A percentile compares a stretch with the other conserved stretches of the same genome.
Evolutionary conservation across 2,113 vertebrate genomes (phyloP).

Genomic region (Dissostichus mawsoni): DNA sequence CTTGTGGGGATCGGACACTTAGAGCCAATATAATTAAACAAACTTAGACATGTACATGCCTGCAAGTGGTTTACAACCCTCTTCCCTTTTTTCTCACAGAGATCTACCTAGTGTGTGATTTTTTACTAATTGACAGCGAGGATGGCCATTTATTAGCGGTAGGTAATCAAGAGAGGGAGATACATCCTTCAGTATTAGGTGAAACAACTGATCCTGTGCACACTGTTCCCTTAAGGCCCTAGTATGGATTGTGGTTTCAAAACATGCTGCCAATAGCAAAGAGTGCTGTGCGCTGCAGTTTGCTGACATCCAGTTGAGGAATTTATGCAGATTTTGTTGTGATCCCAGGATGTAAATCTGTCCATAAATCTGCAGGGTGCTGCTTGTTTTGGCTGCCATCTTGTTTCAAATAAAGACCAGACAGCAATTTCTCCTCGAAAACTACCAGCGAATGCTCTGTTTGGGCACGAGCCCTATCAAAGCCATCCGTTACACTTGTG

Average conservation of each 20-base stretch:
- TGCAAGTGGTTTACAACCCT: constrained; percentile 23
- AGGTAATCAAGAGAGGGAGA: neutral
- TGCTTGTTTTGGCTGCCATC: constrained; percentile 41
- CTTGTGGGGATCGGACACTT: constrained; percentile 1
- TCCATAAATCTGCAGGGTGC: constrained; percentile 64
- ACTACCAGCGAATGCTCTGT: constrained; percentile 22
- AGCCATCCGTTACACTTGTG: constrained; percentile 40
- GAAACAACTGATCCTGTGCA: constrained; percentile 15
- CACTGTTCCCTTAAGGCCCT: constrained; percentile 7
- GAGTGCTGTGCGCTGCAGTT: constrained; percentile 53
- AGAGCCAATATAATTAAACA: constrained; percentile 3
- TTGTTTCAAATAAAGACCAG: constrained; percentile 63
- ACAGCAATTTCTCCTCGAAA: constrained; percentile 43
- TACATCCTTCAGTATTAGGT: constrained; percentile 8
- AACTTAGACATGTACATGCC: constrained; percentile 24
- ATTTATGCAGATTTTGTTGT: constrained; percentile 68
- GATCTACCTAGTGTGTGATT: constrained; percentile 10
- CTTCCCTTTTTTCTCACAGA: constrained; percentile 11
- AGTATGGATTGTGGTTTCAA: constrained; percentile 28
- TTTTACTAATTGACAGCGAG: constrained; percentile 16
- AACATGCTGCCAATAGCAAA: constrained; percentile 46
- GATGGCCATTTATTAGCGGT: constrained; percentile 7
- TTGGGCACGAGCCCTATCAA: constrained; percentile 25
- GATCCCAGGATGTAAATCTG: constrained; percentile 65
- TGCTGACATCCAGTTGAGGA: constrained; percentile 50